Percentiles rank a stretch among this genome's conserved stretches.
Conservation (phyloP, 2,888 invertebrate species). For the Chirona hameri region DNA sequence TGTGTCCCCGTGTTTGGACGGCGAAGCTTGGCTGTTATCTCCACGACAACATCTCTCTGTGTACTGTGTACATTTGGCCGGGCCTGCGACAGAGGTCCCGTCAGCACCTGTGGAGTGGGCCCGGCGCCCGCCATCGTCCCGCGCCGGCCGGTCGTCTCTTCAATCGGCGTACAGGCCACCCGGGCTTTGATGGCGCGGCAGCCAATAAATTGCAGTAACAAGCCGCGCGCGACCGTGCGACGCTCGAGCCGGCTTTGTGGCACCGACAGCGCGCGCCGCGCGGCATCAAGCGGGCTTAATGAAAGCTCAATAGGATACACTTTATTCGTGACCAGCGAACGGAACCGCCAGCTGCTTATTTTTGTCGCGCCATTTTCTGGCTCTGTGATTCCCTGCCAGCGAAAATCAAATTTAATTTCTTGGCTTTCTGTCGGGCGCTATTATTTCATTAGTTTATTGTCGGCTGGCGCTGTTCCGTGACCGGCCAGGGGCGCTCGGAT, state of each 20-base stretch:
- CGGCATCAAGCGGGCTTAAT: constrained; percentile 25
- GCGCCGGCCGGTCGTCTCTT: not conserved
- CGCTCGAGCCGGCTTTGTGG: not conserved
- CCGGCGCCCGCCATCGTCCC: not conserved
- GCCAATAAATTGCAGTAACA: constrained; percentile 22
- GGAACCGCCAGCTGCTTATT: constrained; percentile 27
- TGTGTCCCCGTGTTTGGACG: too few species aligned
- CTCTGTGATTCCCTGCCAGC: not conserved
- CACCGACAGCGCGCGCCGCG: not conserved
- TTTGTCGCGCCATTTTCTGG: constrained; percentile 27
- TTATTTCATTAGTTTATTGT: constrained; percentile 27
- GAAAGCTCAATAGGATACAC: not conserved
- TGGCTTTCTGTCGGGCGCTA: constrained; percentile 23
- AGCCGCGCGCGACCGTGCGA: not conserved
- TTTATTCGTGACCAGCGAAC: constrained; percentile 8
- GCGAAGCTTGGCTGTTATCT: too few species aligned
- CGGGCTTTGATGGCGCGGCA: too few species aligned
- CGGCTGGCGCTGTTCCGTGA: constrained; percentile 5
- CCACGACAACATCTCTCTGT: too few species aligned
- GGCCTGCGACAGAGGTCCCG: not conserved
- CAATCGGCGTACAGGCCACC: not conserved
- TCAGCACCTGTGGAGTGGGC: not conserved
- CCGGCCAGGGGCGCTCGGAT: not conserved
- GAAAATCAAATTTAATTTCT: constrained; percentile 27
- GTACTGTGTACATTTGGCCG: too few species aligned